Conservation (phyloP, 2,113 vertebrate species). For the Lycaon pictus region DNA sequence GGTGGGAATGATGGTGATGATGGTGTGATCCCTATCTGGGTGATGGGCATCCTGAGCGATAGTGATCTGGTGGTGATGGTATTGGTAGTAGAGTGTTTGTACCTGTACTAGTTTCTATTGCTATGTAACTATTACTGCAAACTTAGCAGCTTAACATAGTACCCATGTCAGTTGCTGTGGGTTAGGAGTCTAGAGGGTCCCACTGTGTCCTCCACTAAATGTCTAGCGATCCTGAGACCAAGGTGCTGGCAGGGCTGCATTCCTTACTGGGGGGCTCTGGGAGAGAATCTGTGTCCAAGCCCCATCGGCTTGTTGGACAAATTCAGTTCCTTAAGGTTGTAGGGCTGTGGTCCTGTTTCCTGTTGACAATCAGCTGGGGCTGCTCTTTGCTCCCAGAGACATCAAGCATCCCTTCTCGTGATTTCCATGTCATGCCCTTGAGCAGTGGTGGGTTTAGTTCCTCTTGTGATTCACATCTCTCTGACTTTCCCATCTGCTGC, state of each 20-base stretch:
- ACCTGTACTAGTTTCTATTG: not conserved
- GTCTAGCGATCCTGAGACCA: not conserved
- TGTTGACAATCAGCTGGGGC: too few species aligned
- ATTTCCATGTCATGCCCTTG: not conserved
- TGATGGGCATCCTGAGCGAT: not conserved
- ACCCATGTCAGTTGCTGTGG: not conserved
- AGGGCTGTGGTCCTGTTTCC: not conserved
- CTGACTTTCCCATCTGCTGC: too few species aligned
- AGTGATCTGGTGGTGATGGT: not conserved
- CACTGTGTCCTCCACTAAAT: not conserved
- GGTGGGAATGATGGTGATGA: not conserved
- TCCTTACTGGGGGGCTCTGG: not conserved
- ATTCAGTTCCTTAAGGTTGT: not conserved
- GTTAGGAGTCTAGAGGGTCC: not conserved
- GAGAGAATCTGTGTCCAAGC: not conserved
- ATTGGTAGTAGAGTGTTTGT: too few species aligned
- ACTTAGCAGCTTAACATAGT: too few species aligned
- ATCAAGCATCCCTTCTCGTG: accelerated
- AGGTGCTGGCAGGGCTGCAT: accelerated
- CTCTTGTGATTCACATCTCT: not conserved
- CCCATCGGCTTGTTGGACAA: not conserved
- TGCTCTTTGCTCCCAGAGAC: not conserved
- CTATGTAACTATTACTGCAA: not conserved
- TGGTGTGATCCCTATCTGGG: not conserved
- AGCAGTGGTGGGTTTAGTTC: too few species aligned